Evolutionary conservation across 2,888 invertebrate species (phyloP), one percentile per base, ranked within the genome.

Genomic region (Zygothrica quintamaculata): DNA sequence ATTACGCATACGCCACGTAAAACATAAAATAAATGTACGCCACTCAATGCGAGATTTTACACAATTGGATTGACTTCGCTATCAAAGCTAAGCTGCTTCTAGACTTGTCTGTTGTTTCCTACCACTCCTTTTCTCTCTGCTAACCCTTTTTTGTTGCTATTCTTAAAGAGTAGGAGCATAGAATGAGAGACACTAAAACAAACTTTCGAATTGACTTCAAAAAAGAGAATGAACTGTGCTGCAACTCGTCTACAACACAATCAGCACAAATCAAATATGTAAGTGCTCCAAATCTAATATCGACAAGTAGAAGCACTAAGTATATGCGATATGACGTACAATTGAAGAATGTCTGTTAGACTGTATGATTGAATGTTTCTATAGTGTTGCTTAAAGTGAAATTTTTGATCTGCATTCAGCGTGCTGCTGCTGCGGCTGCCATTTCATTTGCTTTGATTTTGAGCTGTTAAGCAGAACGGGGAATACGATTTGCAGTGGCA

Each of bases 241-340:
- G n/a, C 34, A 52, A n/a, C n/a, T 31, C 36, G 43, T 55, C 40
- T 48, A 39, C 43, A 43, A 42, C 53, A 44, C 56, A 74, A 66
- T 67, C 75, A 58, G 58, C 36, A 43, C 51, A 74, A 70, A 77
- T 74, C 75, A 74, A 62, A 77, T 77, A 75, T 71, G 55, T 69
- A 65, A 61, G 66, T 53, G 53, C 56, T 44, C 48, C 64, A 47
- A 66, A 66, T 58, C 39, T 57, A 57, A 61, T 52, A 56, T 66
- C 56, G 47, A 50, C 46, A 65, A 50, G 47, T 37, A 22, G 18
- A 55, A 71, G 60, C 16, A 40, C 44, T 34, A 29, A 29, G 29
- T 31, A 15, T 29, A 46, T 39, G 18, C n/a, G 29, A 65, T 34
- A 56, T 56, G 52, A 29, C n/a, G 26, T 26, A 6, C 5, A 26